Base-by-base conservation (phyloP, 2,113 vertebrate species). In the Otocyon megalotis region DNA sequence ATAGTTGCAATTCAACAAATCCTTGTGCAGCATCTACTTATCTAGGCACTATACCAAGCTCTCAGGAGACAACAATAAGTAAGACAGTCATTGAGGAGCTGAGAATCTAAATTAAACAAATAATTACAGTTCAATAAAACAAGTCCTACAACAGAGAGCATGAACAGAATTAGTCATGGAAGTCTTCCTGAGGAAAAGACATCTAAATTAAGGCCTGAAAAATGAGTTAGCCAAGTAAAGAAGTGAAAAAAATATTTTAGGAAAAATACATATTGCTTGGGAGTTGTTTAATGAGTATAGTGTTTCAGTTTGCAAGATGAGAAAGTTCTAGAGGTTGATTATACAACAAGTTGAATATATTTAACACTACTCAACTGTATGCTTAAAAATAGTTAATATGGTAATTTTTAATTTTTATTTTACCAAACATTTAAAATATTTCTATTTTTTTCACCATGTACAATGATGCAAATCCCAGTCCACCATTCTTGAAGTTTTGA, bases 191-290 rank as follows among this genome's bases (percentile, higher is more conserved):
- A 30, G 19, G 15, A 85, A 86, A n/a, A 26, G 35, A 60, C 10
- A 87, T 43, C 54, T 67, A 96, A 95, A 95, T 56, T 71, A 93
- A 93, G 32, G 10, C 24, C 83, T 95, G 35, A 92, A 90, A 96
- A 80, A 88, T 77, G 28, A 88, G 48, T 30, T 58, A 83, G 26
- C 54, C 32, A 50, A 89, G n/a, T 94, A 35, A 84, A 89, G 43
- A 95, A 35, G 1, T 43, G 14, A 14, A 6, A 63, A 62, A 74
- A 83, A 22, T 35, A 56, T 83, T 81, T 82, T 19, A 67, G 5
- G 13, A 60, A 90, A 81, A 93, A 54, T 65, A 82, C 4, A 65
- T 28, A 48, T 60, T 80, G 54, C 28, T n/a, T 13, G 15, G 26
- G 17, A 69, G 12, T 72, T 63, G 14, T n/a, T 74, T 65, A 65